A percentile compares a stretch with the other conserved stretches of the same genome.
These are phyloP conservation scores for Alligator mississippiensis DNA, from an alignment of 2,113 vertebrate genomes.

Conservation along the genomic window DNA sequence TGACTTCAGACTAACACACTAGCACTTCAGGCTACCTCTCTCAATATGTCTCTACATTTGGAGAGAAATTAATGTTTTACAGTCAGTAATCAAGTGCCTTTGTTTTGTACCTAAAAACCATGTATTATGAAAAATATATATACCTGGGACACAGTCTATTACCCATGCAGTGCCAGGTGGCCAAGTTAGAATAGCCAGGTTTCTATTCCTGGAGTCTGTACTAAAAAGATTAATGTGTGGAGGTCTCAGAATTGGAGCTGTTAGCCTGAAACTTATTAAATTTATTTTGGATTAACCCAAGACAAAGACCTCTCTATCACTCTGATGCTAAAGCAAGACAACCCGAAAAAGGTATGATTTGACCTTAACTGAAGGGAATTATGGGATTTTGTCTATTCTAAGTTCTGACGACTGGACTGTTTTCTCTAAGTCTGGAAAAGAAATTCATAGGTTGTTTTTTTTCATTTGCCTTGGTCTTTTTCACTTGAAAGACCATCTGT, in stretches of 20 bases:
- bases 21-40: too few relatives aligned
- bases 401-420: neutral
- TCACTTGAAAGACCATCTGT: conserved; percentile 43
- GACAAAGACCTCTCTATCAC: neutral
- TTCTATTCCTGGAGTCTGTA: rapidly evolving
- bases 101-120: neutral
- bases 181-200: neutral
- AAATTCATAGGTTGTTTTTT: conserved; percentile 37
- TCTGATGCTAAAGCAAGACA: neutral
- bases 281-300: neutral
- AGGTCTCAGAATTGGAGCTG: neutral
- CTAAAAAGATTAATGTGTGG: neutral
- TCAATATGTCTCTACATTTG: neutral
- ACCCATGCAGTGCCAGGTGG: rapidly evolving
- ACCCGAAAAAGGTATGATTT: neutral
- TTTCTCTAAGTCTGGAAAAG: conserved; percentile 17
- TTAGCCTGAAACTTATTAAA: neutral
- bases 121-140: neutral
- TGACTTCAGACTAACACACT: too few relatives aligned
- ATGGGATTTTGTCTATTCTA: neutral
- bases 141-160: rapidly evolving
- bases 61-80: neutral
- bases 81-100: neutral
- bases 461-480: conserved; percentile 19
- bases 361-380: neutral